These are phyloP conservation scores for Daubentonia madagascariensis DNA, from an alignment of 2,113 vertebrate species.

Conservation along the genomic window DNA sequence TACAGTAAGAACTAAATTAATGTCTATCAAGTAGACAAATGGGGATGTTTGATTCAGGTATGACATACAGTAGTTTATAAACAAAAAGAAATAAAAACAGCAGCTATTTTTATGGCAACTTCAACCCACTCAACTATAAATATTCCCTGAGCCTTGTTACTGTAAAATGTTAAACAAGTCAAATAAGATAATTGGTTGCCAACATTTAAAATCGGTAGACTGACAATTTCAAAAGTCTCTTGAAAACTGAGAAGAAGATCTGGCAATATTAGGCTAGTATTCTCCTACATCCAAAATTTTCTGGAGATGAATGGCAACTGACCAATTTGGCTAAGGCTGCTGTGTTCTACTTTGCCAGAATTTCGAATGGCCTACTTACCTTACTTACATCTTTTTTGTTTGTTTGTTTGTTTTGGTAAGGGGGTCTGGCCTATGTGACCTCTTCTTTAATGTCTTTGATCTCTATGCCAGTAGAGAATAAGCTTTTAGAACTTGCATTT, in stretches of 20 bases:
- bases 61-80: not conserved
- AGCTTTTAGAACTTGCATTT: not conserved
- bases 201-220: not conserved
- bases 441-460: not conserved
- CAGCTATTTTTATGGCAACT: not conserved
- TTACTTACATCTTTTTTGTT: not conserved
- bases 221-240: not conserved
- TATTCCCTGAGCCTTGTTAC: not conserved
- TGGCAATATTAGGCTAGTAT: not conserved
- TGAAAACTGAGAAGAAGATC: not conserved
- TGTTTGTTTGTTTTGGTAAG: not conserved
- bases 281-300: not conserved
- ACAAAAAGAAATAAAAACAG: not conserved
- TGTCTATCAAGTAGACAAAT: not conserved
- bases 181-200: not conserved
- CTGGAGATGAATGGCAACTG: not conserved
- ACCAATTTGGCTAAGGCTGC: not conserved
- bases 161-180: not conserved
- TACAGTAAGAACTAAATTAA: not conserved
- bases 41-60: not conserved
- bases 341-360: not conserved
- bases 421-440: not conserved
- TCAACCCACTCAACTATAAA: not conserved
- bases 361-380: not conserved
- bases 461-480: not conserved